phyloP scores from a whole-genome alignment of 2,888 invertebrate species.

The Ypsolopha sequella region DNA sequence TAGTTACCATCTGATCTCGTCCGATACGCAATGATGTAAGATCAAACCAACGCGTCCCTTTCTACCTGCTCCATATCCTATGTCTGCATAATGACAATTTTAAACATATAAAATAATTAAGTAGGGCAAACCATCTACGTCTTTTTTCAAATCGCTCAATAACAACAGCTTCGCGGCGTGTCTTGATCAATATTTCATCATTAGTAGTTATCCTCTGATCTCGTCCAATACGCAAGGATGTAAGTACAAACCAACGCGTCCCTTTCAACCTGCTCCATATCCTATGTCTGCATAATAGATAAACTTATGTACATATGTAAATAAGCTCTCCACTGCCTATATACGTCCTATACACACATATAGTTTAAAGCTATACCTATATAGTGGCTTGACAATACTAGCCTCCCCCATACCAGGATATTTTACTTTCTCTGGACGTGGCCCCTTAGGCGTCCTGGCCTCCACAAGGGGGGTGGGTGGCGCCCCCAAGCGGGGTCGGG shows the following conservation, averaged over 20 bases:
- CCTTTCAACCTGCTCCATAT: constrained; percentile 57
- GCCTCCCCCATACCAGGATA: constrained; percentile 68
- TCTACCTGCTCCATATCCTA: constrained; percentile 59
- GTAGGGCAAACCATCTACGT: not conserved
- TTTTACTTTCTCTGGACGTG: constrained; percentile 69
- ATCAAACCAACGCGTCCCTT: constrained; percentile 36
- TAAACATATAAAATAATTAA: not conserved
- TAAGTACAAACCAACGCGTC: constrained; percentile 35
- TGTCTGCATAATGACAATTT: constrained; percentile 49
- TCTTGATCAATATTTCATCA: not conserved
- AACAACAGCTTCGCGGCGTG: no score
- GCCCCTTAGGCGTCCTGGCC: constrained; percentile 49
- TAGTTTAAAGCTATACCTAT: constrained; percentile 69
- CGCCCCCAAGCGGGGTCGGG: constrained; percentile 17
- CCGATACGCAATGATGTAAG: constrained; percentile 26
- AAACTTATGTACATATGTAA: constrained; percentile 65
- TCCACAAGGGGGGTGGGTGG: constrained; percentile 27
- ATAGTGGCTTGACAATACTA: constrained; percentile 67
- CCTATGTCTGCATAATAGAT: constrained; percentile 68
- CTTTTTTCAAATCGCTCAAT: not conserved
- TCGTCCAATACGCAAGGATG: constrained; percentile 14
- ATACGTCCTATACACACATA: constrained; percentile 49
- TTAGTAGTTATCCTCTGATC: not conserved
- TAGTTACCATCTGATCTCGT: not conserved
- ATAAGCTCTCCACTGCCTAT: constrained; percentile 54